Percentiles rank a stretch among this genome's conserved stretches.
phyloP scores from a whole-genome alignment of 2,888 invertebrate genomes.

The Petrolisthes manimaculis region DNA sequence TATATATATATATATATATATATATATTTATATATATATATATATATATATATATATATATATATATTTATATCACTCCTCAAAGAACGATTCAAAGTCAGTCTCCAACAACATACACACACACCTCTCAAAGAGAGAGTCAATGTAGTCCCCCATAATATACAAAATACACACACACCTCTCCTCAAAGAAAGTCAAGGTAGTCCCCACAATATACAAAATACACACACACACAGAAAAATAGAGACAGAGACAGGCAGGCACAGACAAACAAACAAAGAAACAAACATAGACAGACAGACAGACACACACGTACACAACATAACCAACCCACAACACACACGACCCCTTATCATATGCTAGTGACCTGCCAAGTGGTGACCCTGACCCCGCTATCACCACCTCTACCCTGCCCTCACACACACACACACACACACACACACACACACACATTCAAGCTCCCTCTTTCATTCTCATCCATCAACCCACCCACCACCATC shows the following conservation, averaged over 20 bases:
- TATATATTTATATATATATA: conserved; percentile 46
- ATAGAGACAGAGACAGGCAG: conserved; percentile 30
- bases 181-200: no score
- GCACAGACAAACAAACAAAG: conserved; percentile 33
- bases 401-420: neutral
- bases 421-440: neutral
- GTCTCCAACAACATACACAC: no score
- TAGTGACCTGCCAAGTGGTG: neutral
- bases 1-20: conserved; percentile 11
- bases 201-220: no score
- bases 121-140: no score
- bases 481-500: no score
- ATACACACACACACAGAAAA: conserved; percentile 24
- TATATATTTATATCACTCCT: no score
- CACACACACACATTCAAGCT: no score
- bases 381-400: neutral
- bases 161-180: no score
- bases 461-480: no score
- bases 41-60: conserved; percentile 44
- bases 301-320: conserved; percentile 11
- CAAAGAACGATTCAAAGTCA: no score
- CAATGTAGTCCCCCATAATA: no score
- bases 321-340: neutral
- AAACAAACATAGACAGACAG: conserved; percentile 1
- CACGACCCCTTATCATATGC: neutral